A percentile compares a stretch with the other conserved stretches of the same genome.
Evolutionary conservation across 2,888 invertebrate species (phyloP).

Genomic region (Mythimna loreyi): DNA sequence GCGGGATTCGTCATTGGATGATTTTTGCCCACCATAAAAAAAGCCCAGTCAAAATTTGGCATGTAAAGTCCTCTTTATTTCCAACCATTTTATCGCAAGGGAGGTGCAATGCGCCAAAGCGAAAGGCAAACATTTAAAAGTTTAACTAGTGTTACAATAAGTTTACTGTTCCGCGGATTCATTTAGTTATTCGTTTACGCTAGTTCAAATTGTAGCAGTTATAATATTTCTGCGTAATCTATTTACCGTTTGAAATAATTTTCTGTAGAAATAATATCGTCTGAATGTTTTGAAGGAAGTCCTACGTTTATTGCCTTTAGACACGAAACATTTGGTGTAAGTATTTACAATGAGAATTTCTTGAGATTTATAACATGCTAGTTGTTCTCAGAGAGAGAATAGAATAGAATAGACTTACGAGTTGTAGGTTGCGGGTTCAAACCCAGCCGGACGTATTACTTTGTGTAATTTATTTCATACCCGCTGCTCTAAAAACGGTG

Average conservation of each 20-base stretch:
- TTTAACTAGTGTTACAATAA: conserved; percentile 32
- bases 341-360: background rate
- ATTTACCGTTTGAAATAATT: conserved; percentile 4
- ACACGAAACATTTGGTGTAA: background rate
- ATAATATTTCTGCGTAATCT: conserved; percentile 20
- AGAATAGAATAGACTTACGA: too few relatives aligned
- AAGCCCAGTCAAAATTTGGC: background rate
- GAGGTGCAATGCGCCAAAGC: conserved; percentile 58
- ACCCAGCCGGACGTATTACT: too few relatives aligned
- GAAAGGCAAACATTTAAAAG: conserved; percentile 50
- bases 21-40: too few relatives aligned
- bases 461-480: too few relatives aligned
- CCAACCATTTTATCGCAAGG: conserved; percentile 21
- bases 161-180: conserved; percentile 18
- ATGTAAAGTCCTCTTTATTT: conserved; percentile 23
- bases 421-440: too few relatives aligned
- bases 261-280: background rate
- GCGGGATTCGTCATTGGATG: too few relatives aligned
- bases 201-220: conserved; percentile 39
- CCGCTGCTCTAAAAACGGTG: too few relatives aligned
- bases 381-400: background rate
- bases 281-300: background rate
- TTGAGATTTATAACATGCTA: background rate
- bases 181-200: conserved; percentile 20
- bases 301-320: background rate